phyloP scores from a whole-genome alignment of 2,888 invertebrate species.

The Agrotis segetum region DNA sequence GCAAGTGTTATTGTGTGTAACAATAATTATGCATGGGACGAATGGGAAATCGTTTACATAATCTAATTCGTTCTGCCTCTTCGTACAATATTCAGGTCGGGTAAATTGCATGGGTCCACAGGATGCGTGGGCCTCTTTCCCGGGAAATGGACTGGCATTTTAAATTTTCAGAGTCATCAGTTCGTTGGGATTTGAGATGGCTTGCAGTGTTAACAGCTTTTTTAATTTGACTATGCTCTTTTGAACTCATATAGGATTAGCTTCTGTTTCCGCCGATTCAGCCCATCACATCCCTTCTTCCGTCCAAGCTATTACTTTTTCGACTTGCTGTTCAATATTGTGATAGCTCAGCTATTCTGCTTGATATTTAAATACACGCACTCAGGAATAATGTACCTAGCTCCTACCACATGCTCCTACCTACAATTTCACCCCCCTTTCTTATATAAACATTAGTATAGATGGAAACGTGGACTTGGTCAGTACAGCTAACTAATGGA shows the following conservation, averaged over 20 bases:
- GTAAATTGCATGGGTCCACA: constrained; percentile 37
- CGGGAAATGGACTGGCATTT: constrained; percentile 36
- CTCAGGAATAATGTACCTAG: no score
- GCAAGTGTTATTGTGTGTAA: constrained; percentile 32
- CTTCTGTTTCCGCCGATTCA: no score
- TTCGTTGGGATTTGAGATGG: constrained; percentile 4
- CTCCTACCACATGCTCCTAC: no score
- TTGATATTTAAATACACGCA: no score
- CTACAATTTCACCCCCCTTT: no score
- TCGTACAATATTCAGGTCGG: constrained; percentile 46
- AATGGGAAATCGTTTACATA: constrained; percentile 46
- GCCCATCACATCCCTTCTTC: no score
- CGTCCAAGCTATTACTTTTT: no score
- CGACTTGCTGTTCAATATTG: no score
- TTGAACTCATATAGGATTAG: no score
- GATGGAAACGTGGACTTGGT: not conserved
- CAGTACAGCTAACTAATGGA: not conserved
- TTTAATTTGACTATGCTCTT: not conserved
- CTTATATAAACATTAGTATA: no score
- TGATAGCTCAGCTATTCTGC: no score
- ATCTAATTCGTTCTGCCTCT: constrained; percentile 37
- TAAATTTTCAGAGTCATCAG: constrained; percentile 36
- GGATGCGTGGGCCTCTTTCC: constrained; percentile 2
- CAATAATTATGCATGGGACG: constrained; percentile 33
- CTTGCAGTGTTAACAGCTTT: not conserved